A percentile compares a stretch with the other conserved stretches of the same genome.
phyloP scores from a whole-genome alignment of 2,888 invertebrate genomes.

The Caenorhabditis sinica region DNA sequence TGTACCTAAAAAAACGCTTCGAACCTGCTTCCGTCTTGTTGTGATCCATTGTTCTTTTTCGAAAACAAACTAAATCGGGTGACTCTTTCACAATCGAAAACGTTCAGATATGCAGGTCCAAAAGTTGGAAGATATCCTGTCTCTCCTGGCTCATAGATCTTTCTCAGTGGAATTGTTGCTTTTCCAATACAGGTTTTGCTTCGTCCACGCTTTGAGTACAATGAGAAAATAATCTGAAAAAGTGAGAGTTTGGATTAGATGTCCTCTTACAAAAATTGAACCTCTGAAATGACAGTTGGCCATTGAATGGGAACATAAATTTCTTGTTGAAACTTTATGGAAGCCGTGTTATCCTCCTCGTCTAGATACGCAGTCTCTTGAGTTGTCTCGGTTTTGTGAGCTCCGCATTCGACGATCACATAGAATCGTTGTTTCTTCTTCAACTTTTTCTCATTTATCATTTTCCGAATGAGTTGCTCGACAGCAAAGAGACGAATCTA shows the following conservation, averaged over 20 bases:
- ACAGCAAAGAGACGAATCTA: constrained; percentile 76
- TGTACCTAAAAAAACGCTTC: neutral
- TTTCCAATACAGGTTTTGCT: constrained; percentile 59
- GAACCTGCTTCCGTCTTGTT: constrained; percentile 65
- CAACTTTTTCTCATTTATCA: constrained; percentile 66
- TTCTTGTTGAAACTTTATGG: constrained; percentile 73
- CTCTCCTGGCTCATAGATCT: constrained; percentile 77
- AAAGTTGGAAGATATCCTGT: constrained; percentile 78
- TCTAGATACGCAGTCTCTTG: constrained; percentile 34
- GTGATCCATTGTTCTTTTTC: constrained; percentile 50
- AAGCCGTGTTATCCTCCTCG: constrained; percentile 32
- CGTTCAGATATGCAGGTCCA: constrained; percentile 78
- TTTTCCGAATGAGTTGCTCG: constrained; percentile 66
- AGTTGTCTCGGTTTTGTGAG: constrained; percentile 66
- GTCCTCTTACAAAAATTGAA: constrained; percentile 17
- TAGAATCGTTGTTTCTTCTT: constrained; percentile 60
- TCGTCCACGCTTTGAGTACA: constrained; percentile 68
- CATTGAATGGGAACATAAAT: constrained; percentile 78
- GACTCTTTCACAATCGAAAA: constrained; percentile 76
- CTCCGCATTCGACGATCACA: constrained; percentile 62
- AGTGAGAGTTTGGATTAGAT: neutral
- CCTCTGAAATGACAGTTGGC: constrained; percentile 78
- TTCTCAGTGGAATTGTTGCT: constrained; percentile 68
- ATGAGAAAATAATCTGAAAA: constrained; percentile 75
- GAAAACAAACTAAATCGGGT: constrained; percentile 64